Percentiles rank a stretch among this genome's conserved stretches.
Evolutionary conservation across 2,113 vertebrate genomes (phyloP).

Genomic region (Columba livia): DNA sequence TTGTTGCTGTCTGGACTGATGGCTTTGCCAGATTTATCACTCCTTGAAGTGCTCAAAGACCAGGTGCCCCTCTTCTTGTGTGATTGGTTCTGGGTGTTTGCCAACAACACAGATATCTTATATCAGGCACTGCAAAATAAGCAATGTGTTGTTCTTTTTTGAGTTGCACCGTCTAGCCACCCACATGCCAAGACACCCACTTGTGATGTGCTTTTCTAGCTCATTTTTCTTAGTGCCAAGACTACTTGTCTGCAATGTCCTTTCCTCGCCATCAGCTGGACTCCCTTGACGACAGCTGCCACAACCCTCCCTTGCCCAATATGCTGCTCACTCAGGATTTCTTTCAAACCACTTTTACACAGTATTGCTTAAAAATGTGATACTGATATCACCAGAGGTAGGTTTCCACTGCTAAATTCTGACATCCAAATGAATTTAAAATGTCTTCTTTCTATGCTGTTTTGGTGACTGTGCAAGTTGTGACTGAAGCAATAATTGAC

Average conservation of each 20-base stretch:
- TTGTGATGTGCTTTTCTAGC: background rate
- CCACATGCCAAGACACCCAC: background rate
- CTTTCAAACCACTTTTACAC: background rate
- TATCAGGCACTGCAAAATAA: background rate
- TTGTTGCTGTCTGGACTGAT: background rate
- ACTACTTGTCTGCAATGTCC: background rate
- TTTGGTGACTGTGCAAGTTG: background rate
- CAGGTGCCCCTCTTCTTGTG: background rate
- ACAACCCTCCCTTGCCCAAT: background rate
- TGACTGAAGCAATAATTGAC: conserved; percentile 17
- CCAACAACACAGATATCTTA: background rate
- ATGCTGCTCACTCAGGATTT: background rate
- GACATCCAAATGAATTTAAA: background rate
- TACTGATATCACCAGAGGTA: background rate
- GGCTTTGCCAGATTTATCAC: background rate
- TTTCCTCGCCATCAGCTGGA: background rate
- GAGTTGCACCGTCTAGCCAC: background rate
- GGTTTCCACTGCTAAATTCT: background rate
- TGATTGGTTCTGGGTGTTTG: background rate
- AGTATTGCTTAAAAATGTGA: background rate
- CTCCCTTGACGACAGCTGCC: background rate
- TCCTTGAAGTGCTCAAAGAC: background rate
- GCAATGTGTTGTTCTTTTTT: rapidly evolving
- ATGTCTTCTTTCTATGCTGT: background rate
- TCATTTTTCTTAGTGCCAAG: background rate